phyloP scores from a whole-genome alignment of 2,888 invertebrate species.

The Poecilus cupreus region DNA sequence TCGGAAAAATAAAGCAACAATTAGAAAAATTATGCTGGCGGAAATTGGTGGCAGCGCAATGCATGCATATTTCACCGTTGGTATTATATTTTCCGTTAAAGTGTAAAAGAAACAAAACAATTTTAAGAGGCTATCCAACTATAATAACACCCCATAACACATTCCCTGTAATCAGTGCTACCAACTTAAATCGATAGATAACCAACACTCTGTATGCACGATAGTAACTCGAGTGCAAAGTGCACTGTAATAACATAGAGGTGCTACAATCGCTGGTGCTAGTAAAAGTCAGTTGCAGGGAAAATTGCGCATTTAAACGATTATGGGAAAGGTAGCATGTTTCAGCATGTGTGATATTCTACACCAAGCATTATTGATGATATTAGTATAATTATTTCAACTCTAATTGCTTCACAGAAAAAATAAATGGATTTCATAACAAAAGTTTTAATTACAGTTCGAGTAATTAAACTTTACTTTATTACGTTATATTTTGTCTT shows the following conservation, averaged over 20 bases:
- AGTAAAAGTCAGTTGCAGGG: slow-evolving; percentile 3
- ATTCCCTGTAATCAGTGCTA: not conserved
- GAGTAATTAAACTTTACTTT: no score
- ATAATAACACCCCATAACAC: not conserved
- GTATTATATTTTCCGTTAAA: not conserved
- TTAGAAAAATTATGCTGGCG: no score
- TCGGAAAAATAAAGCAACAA: no score
- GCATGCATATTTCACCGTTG: not conserved
- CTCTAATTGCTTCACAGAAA: no score
- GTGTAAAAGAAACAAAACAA: not conserved
- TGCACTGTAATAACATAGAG: not conserved
- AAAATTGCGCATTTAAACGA: slow-evolving; percentile 23
- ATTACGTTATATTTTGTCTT: no score
- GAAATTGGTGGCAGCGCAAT: no score
- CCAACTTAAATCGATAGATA: not conserved
- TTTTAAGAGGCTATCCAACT: not conserved
- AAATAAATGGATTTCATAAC: no score
- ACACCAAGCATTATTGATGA: no score
- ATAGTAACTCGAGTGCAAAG: not conserved
- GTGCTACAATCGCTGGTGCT: not conserved
- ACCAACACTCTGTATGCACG: not conserved
- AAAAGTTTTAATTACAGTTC: no score
- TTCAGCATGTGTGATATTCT: not conserved
- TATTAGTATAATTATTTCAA: not conserved
- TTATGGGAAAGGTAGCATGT: not conserved